Evolutionary conservation across 2,113 vertebrate genomes (phyloP).

Genomic region (Furnarius figulus): DNA sequence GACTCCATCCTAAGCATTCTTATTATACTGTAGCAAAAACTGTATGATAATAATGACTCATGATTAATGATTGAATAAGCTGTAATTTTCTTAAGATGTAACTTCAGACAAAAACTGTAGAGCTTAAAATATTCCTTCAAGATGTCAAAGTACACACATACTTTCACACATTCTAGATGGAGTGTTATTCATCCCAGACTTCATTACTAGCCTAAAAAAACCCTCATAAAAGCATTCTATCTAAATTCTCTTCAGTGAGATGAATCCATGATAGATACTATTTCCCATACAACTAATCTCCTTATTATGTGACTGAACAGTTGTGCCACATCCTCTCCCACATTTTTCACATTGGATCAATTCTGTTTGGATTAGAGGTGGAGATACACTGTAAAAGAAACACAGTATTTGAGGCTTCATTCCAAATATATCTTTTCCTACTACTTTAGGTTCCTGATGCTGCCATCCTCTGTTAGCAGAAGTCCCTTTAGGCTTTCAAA

Average conservation of each 20-base stretch:
- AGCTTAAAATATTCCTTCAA: background rate
- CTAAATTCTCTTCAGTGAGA: background rate
- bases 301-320: background rate
- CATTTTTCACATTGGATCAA: background rate
- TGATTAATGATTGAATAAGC: background rate
- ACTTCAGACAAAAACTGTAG: background rate
- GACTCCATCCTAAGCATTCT: background rate
- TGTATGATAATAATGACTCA: background rate
- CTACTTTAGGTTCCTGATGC: background rate
- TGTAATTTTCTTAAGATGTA: background rate
- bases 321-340: background rate
- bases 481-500: background rate
- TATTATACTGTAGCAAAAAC: background rate
- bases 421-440: background rate
- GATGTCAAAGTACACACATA: background rate
- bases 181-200: background rate
- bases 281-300: background rate
- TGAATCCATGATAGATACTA: background rate
- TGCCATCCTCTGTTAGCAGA: background rate
- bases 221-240: background rate
- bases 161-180: background rate
- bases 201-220: background rate
- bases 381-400: background rate
- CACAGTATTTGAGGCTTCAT: background rate
- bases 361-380: background rate